Base-by-base conservation (phyloP, 1,140 invertebrate species). In the Sarcophaga peregrina region DNA sequence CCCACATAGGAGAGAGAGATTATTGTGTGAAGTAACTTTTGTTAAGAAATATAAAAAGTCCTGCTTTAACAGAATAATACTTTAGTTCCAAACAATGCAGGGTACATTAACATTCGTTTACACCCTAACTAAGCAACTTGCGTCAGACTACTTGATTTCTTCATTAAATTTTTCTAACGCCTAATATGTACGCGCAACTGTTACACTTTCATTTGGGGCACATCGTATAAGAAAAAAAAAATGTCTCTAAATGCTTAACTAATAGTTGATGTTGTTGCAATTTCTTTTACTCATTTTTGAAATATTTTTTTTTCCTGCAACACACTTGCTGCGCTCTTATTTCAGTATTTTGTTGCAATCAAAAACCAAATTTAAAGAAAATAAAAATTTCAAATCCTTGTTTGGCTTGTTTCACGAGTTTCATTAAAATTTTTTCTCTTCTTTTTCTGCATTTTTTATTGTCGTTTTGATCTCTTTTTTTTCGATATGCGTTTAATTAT, bases 381-480 rank as follows among this genome's bases (percentile, higher is more conserved):
- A 52, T 52, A 52, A 52, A 52, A 52, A 52, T 58, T 58, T 68
- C 8, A n/a, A 68, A 25, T 68, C 62, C 62, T 68, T 68, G 62
- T 68, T 68, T 68, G 62, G 62, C 62, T 68, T 20, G 62, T 68
- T 20, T 68, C 20, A 68, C 62, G 8, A 20, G 62, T 20, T 68
- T 68, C 20, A 8, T 58, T 58, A n/a, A 58, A 58, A n/a, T 58
- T 15, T 58, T 58, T 13, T 37, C 25, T 37, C 25, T 37, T 2
- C 25, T 37, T 37, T 37, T 37, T 37, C 25, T 2, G 25, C 25
- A 37, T 37, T 25, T 68, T 20, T 68, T 17, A 3, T 8, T 62
- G 1, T 37, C 4, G 25, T 37, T 37, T 37, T 37, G 25, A 37
- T 37, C 25, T 37, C 25, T 37, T 37, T 37, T 37, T 37, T 37